Evolutionary conservation across 2,113 vertebrate species (phyloP).

Genomic region (Rhadina sibilatrix): DNA sequence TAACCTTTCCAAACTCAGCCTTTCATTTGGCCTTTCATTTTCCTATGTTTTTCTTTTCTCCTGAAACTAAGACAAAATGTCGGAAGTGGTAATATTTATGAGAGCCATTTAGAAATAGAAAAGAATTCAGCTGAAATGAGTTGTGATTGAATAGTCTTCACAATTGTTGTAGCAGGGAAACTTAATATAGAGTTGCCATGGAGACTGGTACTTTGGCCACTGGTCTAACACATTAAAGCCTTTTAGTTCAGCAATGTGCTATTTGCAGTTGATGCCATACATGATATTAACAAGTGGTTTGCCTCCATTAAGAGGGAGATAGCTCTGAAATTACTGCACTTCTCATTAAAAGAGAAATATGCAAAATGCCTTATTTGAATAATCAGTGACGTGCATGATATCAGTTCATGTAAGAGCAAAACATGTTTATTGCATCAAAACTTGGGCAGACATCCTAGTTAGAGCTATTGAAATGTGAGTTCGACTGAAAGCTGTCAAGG

Average conservation of each 20-base stretch:
- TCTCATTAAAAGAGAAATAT: conserved; percentile 31
- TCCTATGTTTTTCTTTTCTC: conserved; percentile 2
- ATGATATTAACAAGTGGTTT: conserved; percentile 67
- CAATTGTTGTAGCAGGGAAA: conserved; percentile 49
- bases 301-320: conserved; percentile 36
- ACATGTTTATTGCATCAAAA: background rate
- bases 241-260: conserved; percentile 70
- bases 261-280: conserved; percentile 61
- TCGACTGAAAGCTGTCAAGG: background rate
- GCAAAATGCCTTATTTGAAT: conserved; percentile 23
- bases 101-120: conserved; percentile 60
- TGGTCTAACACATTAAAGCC: conserved; percentile 69
- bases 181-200: conserved; percentile 74
- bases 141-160: conserved; percentile 63
- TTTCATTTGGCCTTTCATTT: background rate
- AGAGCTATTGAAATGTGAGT: background rate
- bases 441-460: background rate
- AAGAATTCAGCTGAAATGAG: conserved; percentile 59
- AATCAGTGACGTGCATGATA: background rate
- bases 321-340: conserved; percentile 27
- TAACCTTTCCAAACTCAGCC: background rate
- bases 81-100: conserved; percentile 56
- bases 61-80: conserved; percentile 46
- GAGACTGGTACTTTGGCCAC: conserved; percentile 74
- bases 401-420: background rate